Evolutionary conservation across 2,797 vertebrate genomes (phyloP).

Genomic region (Paratrypauchen microcephalus): DNA sequence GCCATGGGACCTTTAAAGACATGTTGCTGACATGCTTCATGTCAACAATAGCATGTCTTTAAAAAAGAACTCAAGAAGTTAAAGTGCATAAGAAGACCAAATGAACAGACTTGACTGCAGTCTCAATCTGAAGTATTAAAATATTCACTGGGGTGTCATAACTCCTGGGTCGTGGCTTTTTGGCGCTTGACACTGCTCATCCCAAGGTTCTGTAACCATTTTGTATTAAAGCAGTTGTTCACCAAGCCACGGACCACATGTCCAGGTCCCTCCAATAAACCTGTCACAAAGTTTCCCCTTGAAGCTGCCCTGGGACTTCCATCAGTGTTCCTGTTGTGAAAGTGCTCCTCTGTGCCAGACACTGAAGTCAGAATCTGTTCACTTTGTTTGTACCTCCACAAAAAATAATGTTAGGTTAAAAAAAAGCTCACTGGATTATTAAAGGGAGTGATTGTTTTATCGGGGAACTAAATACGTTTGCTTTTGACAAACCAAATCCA

Average conservation of each 20-base stretch:
- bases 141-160: neutral
- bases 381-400: conserved; percentile 33
- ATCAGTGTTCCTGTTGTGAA: conserved; percentile 24
- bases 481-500: neutral
- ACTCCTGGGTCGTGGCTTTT: neutral
- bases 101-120: neutral
- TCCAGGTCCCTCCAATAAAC: conserved; percentile 53
- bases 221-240: conserved; percentile 47
- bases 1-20: too few species aligned
- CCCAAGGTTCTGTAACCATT: conserved; percentile 44
- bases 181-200: conserved; percentile 26
- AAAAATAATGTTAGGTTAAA: conserved; percentile 13
- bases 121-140: conserved; percentile 7
- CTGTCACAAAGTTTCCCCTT: conserved; percentile 54
- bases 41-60: too few species aligned
- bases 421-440: conserved; percentile 15
- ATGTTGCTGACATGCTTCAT: too few species aligned
- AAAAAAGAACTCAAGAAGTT: too few species aligned
- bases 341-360: conserved; percentile 36
- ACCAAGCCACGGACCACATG: conserved; percentile 38
- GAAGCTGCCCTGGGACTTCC: conserved; percentile 47
- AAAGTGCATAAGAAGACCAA: too few species aligned
- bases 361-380: conserved; percentile 28
- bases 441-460: conserved; percentile 6
- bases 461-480: conserved; percentile 2